Conservation (phyloP, 2,113 vertebrate species). For the Oncorhynchus mykiss region DNA sequence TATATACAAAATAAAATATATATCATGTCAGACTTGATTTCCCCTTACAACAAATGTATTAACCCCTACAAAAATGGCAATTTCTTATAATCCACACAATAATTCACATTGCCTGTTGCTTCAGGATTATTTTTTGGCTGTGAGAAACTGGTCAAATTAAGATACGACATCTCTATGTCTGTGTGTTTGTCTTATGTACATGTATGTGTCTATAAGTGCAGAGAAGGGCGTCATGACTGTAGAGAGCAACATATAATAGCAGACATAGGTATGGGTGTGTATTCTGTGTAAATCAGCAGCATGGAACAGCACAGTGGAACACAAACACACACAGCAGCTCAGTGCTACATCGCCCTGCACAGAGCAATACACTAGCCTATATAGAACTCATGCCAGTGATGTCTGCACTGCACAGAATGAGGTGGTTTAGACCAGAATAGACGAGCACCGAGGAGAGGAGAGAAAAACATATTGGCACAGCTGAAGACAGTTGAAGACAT, state of each 20-base stretch:
- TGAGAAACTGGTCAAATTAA: too few relatives aligned
- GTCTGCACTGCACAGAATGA: neutral
- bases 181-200: too few relatives aligned
- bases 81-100: too few relatives aligned
- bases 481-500: neutral
- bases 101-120: too few relatives aligned
- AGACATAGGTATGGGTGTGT: neutral
- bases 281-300: neutral
- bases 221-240: neutral
- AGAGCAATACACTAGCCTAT: neutral
- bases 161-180: too few relatives aligned
- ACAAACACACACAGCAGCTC: neutral
- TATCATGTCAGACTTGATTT: too few relatives aligned
- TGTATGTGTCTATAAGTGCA: too few relatives aligned
- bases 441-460: neutral
- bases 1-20: too few relatives aligned
- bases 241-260: neutral
- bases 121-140: too few relatives aligned
- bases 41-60: too few relatives aligned
- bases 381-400: neutral
- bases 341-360: neutral
- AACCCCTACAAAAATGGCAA: too few relatives aligned
- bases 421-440: neutral
- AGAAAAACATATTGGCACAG: neutral
- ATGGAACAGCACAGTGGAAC: neutral